Base-by-base conservation (phyloP, 2,113 vertebrate genomes). In the Lepus europaeus region DNA sequence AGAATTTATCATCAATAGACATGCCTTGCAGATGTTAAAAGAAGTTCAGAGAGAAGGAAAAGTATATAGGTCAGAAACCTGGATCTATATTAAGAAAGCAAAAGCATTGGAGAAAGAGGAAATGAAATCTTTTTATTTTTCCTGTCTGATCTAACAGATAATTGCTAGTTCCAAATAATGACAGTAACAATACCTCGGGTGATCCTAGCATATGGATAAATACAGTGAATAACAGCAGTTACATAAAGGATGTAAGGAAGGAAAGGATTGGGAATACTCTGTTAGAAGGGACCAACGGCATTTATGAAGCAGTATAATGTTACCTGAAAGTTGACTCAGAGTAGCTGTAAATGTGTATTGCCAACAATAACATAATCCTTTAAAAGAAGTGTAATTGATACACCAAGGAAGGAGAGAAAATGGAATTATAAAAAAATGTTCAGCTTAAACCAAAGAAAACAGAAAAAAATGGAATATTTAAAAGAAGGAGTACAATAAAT, bases 361-460 rank as follows among this genome's bases (percentile, higher is more conserved):
- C 23, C 63, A 93, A 91, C 7, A 78, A 23, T 73, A 64, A 6
- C 13, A 1, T 4, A 83, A 73, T 25, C 14, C 49, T 19, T 70
- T 10, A 33, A 63, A 91, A 53, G 59, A 94, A 85, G 51, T 85
- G 66, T 83, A 39, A 78, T 45, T 72, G 69, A 87, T 77, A 23
- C 31, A 23, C 16, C 82, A 53, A 92, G 29, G 89, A 12, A 81
- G 16, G 23, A 93, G 51, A 92, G 51, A 94, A 92, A 92, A 53
- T 14, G 9, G 23, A 87, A 70, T 73, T 31, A 19, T 51, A 79
- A 31, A n/a, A n/a, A 86, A 81, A 90, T 86, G 53, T 2, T 5
- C 63, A 33, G 5, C 77, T 63, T 68, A 82, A 82, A 59, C 25
- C 8, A 81, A 49, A 90, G 23, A 90, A 36, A 33, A 8, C 61